A percentile compares a stretch with the other conserved stretches of the same genome.
These are phyloP conservation scores for Opisthocomus hoazin DNA, from an alignment of 2,113 vertebrate genomes.

Conservation along the genomic window DNA sequence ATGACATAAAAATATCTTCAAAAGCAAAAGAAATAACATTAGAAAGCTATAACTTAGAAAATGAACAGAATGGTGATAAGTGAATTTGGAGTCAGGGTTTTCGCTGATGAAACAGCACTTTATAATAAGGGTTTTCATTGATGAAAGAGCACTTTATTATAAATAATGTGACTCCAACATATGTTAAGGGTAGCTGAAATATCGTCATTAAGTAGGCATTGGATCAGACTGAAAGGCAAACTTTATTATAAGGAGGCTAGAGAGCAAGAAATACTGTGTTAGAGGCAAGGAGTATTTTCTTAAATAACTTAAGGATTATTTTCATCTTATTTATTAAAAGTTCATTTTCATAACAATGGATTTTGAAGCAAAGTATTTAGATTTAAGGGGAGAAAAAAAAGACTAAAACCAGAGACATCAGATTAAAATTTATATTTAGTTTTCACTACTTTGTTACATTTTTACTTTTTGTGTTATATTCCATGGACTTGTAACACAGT, in stretches of 20 bases:
- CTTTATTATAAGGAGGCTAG: background rate
- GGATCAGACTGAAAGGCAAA: background rate
- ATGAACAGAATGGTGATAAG: background rate
- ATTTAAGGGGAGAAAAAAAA: background rate
- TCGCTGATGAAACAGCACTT: background rate
- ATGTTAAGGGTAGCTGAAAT: background rate
- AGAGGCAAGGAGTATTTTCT: background rate
- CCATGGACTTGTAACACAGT: background rate
- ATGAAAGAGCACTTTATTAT: background rate
- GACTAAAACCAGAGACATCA: background rate
- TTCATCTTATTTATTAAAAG: background rate
- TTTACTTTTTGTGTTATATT: background rate
- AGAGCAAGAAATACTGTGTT: background rate
- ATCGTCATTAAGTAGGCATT: background rate
- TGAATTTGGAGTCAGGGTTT: background rate
- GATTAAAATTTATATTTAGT: background rate
- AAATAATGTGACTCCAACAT: background rate
- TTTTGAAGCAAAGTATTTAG: background rate
- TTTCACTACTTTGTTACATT: background rate
- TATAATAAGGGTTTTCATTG: background rate
- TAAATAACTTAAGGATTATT: background rate
- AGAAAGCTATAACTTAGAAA: constrained; percentile 37
- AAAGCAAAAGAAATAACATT: constrained; percentile 31
- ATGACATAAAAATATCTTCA: constrained; percentile 56
- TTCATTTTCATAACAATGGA: background rate